These are phyloP conservation scores for Rattus norvegicus DNA, from an alignment of 2,113 vertebrate species.

Conservation along the genomic window DNA sequence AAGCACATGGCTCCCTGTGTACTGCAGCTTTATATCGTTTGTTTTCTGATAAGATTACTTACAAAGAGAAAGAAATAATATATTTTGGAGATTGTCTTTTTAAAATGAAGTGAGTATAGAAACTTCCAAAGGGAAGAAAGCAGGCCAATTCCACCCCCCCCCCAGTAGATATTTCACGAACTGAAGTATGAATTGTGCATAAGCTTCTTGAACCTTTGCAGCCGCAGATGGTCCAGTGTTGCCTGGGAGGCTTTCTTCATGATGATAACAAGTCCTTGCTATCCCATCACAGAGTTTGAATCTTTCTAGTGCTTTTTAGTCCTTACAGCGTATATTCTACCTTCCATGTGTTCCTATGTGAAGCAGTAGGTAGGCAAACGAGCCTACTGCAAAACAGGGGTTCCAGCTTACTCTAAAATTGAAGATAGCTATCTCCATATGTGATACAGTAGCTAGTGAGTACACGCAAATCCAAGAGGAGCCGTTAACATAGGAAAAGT, in stretches of 20 bases:
- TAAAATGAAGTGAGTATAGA: constrained; percentile 66
- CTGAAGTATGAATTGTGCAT: constrained; percentile 46
- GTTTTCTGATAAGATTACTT: constrained; percentile 64
- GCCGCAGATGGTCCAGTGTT: constrained; percentile 34
- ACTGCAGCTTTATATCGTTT: constrained; percentile 70
- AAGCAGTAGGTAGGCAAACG: constrained; percentile 64
- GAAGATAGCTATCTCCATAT: neutral
- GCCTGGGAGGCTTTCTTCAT: constrained; percentile 49
- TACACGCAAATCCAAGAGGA: constrained; percentile 40
- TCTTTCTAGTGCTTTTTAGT: constrained; percentile 31
- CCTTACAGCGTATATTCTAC: constrained; percentile 43
- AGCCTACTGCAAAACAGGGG: constrained; percentile 53
- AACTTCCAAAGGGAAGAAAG: constrained; percentile 55
- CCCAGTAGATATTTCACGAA: constrained; percentile 40
- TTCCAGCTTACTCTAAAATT: constrained; percentile 43
- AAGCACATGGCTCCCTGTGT: constrained; percentile 64
- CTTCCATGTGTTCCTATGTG: constrained; percentile 75
- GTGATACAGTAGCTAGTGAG: constrained; percentile 47
- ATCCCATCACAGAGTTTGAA: constrained; percentile 49
- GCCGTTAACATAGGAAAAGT: constrained; percentile 51
- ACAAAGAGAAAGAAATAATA: constrained; percentile 33
- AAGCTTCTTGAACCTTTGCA: neutral
- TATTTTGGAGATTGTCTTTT: constrained; percentile 58
- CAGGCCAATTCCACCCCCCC: constrained; percentile 52
- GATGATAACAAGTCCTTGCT: constrained; percentile 67